phyloP scores from a whole-genome alignment of 2,888 invertebrate species.

The Diarsia mendica region DNA sequence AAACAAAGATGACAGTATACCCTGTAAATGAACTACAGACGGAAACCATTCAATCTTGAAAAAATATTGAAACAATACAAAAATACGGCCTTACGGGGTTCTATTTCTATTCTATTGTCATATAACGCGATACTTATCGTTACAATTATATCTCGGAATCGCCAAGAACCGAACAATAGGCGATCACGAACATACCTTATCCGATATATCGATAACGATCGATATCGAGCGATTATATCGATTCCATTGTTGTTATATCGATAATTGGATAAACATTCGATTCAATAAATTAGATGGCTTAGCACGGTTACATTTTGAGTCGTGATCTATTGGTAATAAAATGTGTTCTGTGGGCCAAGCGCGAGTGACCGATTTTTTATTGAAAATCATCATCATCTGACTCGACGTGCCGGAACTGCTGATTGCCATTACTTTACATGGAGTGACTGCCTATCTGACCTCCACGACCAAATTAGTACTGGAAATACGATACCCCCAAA shows the following conservation, averaged over 20 bases:
- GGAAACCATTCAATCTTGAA: slow-evolving; percentile 8
- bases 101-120: slow-evolving; percentile 58
- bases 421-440: too few species aligned
- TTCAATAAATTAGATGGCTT: slow-evolving; percentile 66
- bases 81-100: slow-evolving; percentile 53
- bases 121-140: slow-evolving; percentile 60
- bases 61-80: slow-evolving; percentile 55
- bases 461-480: too few species aligned
- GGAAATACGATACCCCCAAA: too few species aligned
- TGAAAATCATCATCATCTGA: too few species aligned
- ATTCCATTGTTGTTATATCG: slow-evolving; percentile 68
- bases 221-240: slow-evolving; percentile 68
- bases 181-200: slow-evolving; percentile 67
- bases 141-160: slow-evolving; percentile 64
- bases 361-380: not conserved
- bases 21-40: slow-evolving; percentile 6
- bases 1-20: slow-evolving; percentile 15
- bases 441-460: too few species aligned
- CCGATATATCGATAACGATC: slow-evolving; percentile 64
- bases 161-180: slow-evolving; percentile 63
- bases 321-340: slow-evolving; percentile 63
- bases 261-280: slow-evolving; percentile 70
- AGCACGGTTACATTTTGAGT: slow-evolving; percentile 57
- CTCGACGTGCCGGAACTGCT: too few species aligned
- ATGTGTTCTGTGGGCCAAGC: slow-evolving; percentile 25